phyloP scores from a whole-genome alignment of 2,888 invertebrate genomes.

The Phragmatobia fuliginosa region DNA sequence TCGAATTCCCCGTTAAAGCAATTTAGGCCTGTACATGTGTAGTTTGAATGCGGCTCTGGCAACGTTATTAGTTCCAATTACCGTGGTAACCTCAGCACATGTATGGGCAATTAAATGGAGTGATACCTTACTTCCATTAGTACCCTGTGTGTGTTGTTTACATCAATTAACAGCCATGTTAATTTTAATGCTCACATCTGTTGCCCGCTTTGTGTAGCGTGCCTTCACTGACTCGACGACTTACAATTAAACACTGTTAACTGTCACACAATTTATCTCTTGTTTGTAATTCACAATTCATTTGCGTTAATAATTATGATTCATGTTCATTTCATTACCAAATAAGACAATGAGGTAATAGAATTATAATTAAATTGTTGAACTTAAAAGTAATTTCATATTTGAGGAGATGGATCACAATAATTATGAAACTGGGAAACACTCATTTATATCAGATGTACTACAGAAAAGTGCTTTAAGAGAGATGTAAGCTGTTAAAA shows the following conservation, averaged over 20 bases:
- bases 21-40: conserved; percentile 59
- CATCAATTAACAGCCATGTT: conserved; percentile 82
- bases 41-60: conserved; percentile 71
- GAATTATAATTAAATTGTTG: background rate
- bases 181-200: conserved; percentile 75
- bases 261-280: conserved; percentile 44
- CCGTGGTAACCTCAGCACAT: conserved; percentile 83
- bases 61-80: conserved; percentile 84
- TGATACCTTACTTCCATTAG: conserved; percentile 86
- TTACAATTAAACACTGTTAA: conserved; percentile 48
- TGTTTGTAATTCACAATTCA: conserved; percentile 40
- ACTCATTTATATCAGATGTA: background rate
- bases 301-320: conserved; percentile 30
- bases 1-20: conserved; percentile 61
- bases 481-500: too few relatives aligned
- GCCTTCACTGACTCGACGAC: conserved; percentile 58
- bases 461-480: too few relatives aligned
- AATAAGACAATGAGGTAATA: background rate
- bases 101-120: conserved; percentile 84
- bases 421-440: too few relatives aligned
- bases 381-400: background rate
- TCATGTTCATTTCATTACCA: conserved; percentile 5
- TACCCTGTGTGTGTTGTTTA: conserved; percentile 77
- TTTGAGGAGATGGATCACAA: background rate
- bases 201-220: conserved; percentile 61